Conservation (phyloP, 2,888 invertebrate species). For the Conistra vaccinii region DNA sequence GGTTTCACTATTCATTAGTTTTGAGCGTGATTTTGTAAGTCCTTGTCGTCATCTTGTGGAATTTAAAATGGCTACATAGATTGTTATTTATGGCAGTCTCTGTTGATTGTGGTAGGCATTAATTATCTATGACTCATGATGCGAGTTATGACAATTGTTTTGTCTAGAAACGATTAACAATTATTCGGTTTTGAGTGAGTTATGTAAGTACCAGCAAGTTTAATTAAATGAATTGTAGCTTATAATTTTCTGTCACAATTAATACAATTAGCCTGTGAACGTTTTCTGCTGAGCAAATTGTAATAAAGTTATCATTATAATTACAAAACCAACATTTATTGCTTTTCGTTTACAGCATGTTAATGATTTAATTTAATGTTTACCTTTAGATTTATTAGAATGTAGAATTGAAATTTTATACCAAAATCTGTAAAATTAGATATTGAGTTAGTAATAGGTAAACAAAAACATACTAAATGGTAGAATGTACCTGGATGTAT, state of each 20-base stretch:
- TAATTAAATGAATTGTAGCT: slow-evolving; percentile 12
- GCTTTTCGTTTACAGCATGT: not conserved
- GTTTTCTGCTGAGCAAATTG: not conserved
- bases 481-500: not conserved
- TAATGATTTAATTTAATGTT: not conserved
- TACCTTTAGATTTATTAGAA: not conserved
- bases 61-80: slow-evolving; percentile 27
- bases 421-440: not conserved
- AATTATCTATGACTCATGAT: slow-evolving; percentile 52
- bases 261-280: not conserved
- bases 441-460: not conserved
- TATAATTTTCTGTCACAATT: not conserved
- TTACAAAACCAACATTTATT: not conserved
- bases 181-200: slow-evolving; percentile 40
- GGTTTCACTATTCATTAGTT: slow-evolving; percentile 40
- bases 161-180: slow-evolving; percentile 40
- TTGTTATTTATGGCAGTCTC: slow-evolving; percentile 32
- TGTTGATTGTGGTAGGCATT: slow-evolving; percentile 27
- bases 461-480: not conserved
- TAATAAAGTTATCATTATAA: too few relatives aligned
- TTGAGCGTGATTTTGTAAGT: slow-evolving; percentile 46
- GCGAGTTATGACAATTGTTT: slow-evolving; percentile 42
- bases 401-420: not conserved
- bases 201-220: slow-evolving; percentile 1
- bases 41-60: slow-evolving; percentile 19